Evolutionary conservation across 30 jellyfish, hydroid and myxozoan genomes (phyloP).

Genomic region (Sanderia malayensis): DNA sequence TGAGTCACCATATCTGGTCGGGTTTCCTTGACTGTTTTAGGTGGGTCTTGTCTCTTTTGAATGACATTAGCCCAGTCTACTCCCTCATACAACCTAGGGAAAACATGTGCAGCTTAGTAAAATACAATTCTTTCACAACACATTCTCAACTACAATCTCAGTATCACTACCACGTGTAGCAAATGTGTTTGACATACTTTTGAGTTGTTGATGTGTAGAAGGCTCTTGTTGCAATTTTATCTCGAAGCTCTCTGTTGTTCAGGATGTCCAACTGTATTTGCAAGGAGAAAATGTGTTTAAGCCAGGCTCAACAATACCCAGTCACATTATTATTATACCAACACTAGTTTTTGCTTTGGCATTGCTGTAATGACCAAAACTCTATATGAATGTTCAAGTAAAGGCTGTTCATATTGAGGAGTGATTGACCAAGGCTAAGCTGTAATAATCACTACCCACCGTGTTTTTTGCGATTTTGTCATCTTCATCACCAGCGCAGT

Average conservation of each 20-base stretch:
- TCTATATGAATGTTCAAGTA: no score
- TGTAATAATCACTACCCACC: no score
- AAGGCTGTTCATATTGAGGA: no score
- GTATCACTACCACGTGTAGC: no score
- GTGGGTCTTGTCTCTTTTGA: slow-evolving; percentile 40
- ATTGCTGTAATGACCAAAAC: no score
- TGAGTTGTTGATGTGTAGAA: slow-evolving; percentile 64
- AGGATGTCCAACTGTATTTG: slow-evolving; percentile 6
- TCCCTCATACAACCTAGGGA: slow-evolving; percentile 53
- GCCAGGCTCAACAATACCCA: no score
- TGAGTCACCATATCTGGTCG: slow-evolving; percentile 73
- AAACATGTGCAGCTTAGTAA: no score
- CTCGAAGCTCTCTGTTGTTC: slow-evolving; percentile 30
- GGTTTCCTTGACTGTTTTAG: slow-evolving; percentile 41
- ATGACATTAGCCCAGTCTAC: slow-evolving; percentile 39
- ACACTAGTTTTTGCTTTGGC: no score
- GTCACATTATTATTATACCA: no score
- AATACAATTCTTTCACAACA: no score
- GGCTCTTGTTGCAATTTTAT: slow-evolving; percentile 55
- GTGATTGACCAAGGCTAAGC: no score
- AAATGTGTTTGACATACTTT: slow-evolving; percentile 58
- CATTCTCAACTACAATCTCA: no score
- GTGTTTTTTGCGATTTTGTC: neutral
- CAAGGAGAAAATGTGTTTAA: neutral
- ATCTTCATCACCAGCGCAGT: neutral